Percentiles rank a stretch among this genome's conserved stretches.
Evolutionary conservation across 2,113 vertebrate species (phyloP).

Genomic region (Sprattus sprattus): DNA sequence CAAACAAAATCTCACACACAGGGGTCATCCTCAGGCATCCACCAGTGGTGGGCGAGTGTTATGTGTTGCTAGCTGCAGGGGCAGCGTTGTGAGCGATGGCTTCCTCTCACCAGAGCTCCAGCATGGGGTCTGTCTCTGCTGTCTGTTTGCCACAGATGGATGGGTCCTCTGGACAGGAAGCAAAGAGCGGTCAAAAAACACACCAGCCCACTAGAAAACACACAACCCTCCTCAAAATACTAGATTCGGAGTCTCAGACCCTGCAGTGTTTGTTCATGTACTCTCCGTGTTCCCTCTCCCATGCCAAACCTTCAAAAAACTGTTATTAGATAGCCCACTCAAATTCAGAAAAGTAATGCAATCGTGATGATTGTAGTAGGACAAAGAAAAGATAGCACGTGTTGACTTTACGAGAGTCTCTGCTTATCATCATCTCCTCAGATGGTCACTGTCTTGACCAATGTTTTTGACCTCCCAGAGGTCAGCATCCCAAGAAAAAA

Average conservation of each 20-base stretch:
- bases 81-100: slow-evolving; percentile 67
- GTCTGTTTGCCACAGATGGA: slow-evolving; percentile 75
- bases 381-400: neutral
- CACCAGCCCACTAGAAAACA: neutral
- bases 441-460: slow-evolving; percentile 21
- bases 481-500: slow-evolving; percentile 59
- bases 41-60: slow-evolving; percentile 50
- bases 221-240: neutral
- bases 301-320: neutral
- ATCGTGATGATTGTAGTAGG: neutral
- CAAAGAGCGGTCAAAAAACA: slow-evolving; percentile 48
- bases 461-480: slow-evolving; percentile 42
- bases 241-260: neutral
- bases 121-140: slow-evolving; percentile 71
- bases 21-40: neutral
- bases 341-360: neutral
- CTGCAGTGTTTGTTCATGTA: neutral
- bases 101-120: slow-evolving; percentile 72
- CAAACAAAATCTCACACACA: slow-evolving; percentile 30
- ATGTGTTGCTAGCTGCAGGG: slow-evolving; percentile 64
- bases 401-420: neutral
- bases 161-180: slow-evolving; percentile 66
- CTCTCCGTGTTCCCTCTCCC: neutral
- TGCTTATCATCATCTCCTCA: neutral
- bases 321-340: neutral